phyloP scores from a whole-genome alignment of 2,888 invertebrate genomes.

The Dexiosoma caninum region DNA sequence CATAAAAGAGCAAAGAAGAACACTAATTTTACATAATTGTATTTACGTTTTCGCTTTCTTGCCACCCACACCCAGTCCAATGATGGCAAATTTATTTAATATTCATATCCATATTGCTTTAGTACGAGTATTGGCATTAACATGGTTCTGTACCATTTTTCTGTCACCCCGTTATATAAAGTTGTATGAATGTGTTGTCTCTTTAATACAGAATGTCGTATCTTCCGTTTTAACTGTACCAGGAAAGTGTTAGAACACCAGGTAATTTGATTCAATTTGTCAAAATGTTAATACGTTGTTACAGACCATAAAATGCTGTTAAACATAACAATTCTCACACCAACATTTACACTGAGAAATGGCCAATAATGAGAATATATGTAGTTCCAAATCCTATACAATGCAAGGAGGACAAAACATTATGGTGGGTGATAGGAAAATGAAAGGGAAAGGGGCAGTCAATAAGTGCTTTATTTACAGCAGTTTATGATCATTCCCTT shows the following conservation, averaged over 20 bases:
- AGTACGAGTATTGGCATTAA: background rate
- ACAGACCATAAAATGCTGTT: slow-evolving; percentile 44
- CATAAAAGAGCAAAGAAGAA: background rate
- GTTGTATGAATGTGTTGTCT: background rate
- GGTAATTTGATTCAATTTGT: slow-evolving; percentile 62
- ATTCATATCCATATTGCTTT: background rate
- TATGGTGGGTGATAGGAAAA: background rate
- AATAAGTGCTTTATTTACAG: slow-evolving; percentile 27
- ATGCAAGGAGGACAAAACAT: background rate
- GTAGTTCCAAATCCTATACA: background rate
- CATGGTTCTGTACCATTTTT: no score
- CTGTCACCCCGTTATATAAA: slow-evolving; percentile 12
- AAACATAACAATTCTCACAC: slow-evolving; percentile 38
- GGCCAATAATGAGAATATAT: slow-evolving; percentile 39
- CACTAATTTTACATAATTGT: background rate
- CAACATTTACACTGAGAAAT: background rate
- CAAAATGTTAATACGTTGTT: slow-evolving; percentile 54
- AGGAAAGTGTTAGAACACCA: slow-evolving; percentile 44
- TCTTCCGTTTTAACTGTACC: slow-evolving; percentile 12
- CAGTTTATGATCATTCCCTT: slow-evolving; percentile 42
- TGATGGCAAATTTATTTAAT: slow-evolving; percentile 2
- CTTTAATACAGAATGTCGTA: slow-evolving; percentile 8
- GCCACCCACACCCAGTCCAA: slow-evolving; percentile 1
- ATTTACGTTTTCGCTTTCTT: background rate
- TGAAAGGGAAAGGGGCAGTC: background rate